Percentiles rank a stretch among this genome's conserved stretches.
phyloP scores from a whole-genome alignment of 2,888 invertebrate genomes.

The Heliconius ethilla region DNA sequence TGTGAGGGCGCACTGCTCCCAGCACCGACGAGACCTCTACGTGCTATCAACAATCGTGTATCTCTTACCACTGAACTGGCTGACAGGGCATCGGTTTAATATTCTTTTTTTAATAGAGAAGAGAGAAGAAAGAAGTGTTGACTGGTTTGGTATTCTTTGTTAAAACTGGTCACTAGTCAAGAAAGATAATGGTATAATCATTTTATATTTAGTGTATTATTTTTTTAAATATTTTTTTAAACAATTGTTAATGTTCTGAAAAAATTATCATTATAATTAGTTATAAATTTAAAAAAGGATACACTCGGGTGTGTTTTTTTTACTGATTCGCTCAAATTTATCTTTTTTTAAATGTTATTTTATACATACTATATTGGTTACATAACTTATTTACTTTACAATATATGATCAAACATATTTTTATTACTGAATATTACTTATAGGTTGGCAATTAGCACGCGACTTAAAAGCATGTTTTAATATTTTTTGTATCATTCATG shows the following conservation, averaged over 20 bases:
- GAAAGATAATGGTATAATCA: too few species aligned
- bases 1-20: constrained; percentile 68
- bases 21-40: constrained; percentile 52
- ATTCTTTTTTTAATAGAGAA: too few species aligned
- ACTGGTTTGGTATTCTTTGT: too few species aligned
- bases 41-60: constrained; percentile 59
- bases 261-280: background rate
- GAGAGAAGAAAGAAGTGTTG: too few species aligned
- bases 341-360: background rate
- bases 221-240: background rate
- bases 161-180: too few species aligned
- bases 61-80: constrained; percentile 55
- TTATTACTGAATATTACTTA: background rate
- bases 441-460: background rate
- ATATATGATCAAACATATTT: background rate
- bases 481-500: background rate
- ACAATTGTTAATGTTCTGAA: background rate
- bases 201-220: too few species aligned
- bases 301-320: background rate
- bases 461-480: background rate
- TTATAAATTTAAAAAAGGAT: background rate
- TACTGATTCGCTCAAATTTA: background rate
- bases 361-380: background rate
- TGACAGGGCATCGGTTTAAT: constrained; percentile 66
- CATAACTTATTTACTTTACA: background rate